A percentile compares a stretch with the other conserved stretches of the same genome.
phyloP scores from a whole-genome alignment of 2,113 vertebrate species.

The Scomber scombrus region DNA sequence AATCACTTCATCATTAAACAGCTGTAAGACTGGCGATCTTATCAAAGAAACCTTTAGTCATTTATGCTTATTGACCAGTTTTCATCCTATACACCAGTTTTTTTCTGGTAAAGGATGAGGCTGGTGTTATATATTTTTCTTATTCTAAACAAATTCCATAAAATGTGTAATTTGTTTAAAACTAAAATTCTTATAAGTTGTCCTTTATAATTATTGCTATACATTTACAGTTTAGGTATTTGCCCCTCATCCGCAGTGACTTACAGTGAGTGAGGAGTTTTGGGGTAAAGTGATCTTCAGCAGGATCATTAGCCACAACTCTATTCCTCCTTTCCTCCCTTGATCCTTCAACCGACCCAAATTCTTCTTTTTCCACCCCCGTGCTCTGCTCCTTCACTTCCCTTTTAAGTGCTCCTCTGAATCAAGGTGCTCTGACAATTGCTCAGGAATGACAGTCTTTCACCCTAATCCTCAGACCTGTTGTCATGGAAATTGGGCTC shows the following conservation, averaged over 20 bases:
- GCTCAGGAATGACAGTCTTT: conserved; percentile 71
- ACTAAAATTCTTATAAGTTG: too few species aligned
- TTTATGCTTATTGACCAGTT: too few species aligned
- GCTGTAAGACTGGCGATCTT: too few species aligned
- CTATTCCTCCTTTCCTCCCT: conserved; percentile 22
- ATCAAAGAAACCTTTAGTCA: neutral
- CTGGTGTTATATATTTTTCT: too few species aligned
- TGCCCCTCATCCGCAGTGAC: conserved; percentile 9
- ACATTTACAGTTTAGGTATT: conserved; percentile 11
- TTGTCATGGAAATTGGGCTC: conserved; percentile 86
- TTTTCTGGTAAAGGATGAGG: too few species aligned
- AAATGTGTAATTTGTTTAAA: too few species aligned
- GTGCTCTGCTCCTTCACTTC: conserved; percentile 40
- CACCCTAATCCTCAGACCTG: conserved; percentile 80
- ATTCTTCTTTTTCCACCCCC: conserved; percentile 40
- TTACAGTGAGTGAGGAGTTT: conserved; percentile 20
- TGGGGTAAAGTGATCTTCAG: conserved; percentile 34
- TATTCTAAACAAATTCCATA: too few species aligned
- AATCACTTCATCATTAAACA: neutral
- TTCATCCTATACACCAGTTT: too few species aligned
- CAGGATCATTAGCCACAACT: conserved; percentile 34
- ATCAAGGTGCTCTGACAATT: conserved; percentile 81
- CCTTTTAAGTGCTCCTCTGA: conserved; percentile 76
- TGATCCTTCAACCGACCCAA: conserved; percentile 48
- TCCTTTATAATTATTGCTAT: neutral